Percentiles rank a stretch among this genome's conserved stretches.
Evolutionary conservation across 2,888 invertebrate species (phyloP).

Genomic region (Acanthoscelides obtectus): DNA sequence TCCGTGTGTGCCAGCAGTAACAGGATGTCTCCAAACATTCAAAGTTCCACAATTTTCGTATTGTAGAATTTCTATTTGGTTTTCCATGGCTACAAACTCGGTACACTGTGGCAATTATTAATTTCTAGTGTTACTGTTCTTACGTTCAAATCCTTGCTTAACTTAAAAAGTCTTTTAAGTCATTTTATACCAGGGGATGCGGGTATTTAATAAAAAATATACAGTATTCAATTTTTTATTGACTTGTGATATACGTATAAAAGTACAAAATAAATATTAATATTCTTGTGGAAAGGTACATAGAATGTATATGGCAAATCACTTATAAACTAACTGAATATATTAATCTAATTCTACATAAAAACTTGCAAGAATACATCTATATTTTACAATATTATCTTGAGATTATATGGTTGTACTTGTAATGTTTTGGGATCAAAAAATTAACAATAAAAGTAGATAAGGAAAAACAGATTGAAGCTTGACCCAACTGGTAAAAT

Average conservation of each 20-base stretch:
- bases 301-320: neutral
- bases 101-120: no score
- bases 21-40: no score
- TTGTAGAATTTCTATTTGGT: no score
- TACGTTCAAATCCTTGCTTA: no score
- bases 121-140: no score
- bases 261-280: neutral
- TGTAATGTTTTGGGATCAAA: neutral
- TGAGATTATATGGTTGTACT: neutral
- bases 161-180: no score
- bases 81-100: no score
- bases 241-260: neutral
- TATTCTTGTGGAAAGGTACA: neutral
- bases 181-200: no score
- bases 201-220: no score
- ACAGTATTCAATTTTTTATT: neutral
- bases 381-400: neutral
- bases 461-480: neutral
- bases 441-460: neutral
- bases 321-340: neutral
- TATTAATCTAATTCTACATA: neutral
- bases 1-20: no score
- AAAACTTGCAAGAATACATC: neutral
- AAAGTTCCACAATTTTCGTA: no score
- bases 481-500: neutral